Percentiles rank a stretch among this genome's conserved stretches.
These are phyloP conservation scores for Nomada ruficornis DNA, from an alignment of 2,888 invertebrate species.

Conservation along the genomic window DNA sequence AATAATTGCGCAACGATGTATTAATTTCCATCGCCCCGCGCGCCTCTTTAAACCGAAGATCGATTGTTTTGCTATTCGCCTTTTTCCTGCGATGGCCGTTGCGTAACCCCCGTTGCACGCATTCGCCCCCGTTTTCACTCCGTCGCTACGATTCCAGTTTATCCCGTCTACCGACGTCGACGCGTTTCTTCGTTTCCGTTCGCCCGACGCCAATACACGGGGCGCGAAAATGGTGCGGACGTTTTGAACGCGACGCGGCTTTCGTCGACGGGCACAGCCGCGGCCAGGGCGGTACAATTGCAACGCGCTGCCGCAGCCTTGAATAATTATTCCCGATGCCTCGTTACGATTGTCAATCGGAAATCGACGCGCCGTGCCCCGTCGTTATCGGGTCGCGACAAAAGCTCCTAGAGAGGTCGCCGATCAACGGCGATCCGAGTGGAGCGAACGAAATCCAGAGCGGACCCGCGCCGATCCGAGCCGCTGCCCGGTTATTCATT, in stretches of 20 bases:
- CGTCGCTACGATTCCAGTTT: neutral
- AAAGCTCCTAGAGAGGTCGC: neutral
- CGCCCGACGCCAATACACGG: constrained; percentile 32
- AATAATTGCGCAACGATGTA: constrained; percentile 20
- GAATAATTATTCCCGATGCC: constrained; percentile 64
- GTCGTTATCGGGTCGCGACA: constrained; percentile 9
- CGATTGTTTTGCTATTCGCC: neutral
- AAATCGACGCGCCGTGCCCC: constrained; percentile 34
- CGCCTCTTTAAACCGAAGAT: neutral
- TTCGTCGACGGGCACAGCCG: constrained; percentile 49
- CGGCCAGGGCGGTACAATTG: constrained; percentile 50
- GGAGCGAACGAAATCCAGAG: constrained; percentile 24
- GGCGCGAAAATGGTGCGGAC: neutral
- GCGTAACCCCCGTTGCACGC: constrained; percentile 1
- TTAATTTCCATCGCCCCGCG: neutral
- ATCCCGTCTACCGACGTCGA: neutral
- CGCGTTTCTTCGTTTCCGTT: constrained; percentile 3
- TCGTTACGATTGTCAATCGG: constrained; percentile 48
- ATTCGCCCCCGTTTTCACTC: neutral
- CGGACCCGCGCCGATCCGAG: constrained; percentile 37
- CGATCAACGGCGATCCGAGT: constrained; percentile 6
- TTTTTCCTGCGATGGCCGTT: neutral
- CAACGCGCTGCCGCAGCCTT: constrained; percentile 55
- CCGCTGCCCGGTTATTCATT: constrained; percentile 48
- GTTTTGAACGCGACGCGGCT: constrained; percentile 60